A percentile compares a stretch with the other conserved stretches of the same genome.
Evolutionary conservation across 2,888 invertebrate genomes (phyloP).

Genomic region (Anoncus sp.): DNA sequence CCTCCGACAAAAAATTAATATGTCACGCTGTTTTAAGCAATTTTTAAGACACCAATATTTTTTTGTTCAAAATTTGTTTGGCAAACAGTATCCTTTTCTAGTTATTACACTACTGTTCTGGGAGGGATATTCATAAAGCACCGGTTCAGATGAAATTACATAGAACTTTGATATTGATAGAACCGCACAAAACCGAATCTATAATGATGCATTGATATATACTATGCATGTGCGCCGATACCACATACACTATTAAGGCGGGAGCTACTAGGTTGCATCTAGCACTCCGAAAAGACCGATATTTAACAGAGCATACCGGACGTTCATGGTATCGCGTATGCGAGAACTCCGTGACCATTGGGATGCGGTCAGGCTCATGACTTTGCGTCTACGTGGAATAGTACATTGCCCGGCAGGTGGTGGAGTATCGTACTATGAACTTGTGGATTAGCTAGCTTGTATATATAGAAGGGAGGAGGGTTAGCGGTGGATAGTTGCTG

Average conservation of each 20-base stretch:
- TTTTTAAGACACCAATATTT: no score
- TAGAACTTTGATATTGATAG: no score
- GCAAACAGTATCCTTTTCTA: no score
- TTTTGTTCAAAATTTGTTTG: no score
- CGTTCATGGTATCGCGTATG: conserved; percentile 18
- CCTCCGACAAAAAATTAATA: no score
- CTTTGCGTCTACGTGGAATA: conserved; percentile 18
- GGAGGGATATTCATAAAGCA: no score
- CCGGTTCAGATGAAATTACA: no score
- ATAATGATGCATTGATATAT: no score
- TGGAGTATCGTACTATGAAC: conserved; percentile 10
- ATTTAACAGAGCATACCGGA: conserved; percentile 20
- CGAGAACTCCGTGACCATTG: conserved; percentile 37
- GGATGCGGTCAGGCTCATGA: conserved; percentile 38
- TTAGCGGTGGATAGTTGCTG: conserved; percentile 22
- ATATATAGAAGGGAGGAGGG: conserved; percentile 27
- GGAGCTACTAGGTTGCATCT: not conserved
- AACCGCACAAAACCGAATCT: no score
- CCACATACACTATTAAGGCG: not conserved
- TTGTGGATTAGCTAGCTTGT: conserved; percentile 28
- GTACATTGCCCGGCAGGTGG: conserved; percentile 14
- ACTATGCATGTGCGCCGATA: not conserved
- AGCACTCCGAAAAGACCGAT: conserved; percentile 30
- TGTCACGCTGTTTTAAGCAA: no score
- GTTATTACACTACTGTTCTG: no score